Evolutionary conservation across 2,888 invertebrate species (phyloP).

Genomic region (Aphodius granarius): DNA sequence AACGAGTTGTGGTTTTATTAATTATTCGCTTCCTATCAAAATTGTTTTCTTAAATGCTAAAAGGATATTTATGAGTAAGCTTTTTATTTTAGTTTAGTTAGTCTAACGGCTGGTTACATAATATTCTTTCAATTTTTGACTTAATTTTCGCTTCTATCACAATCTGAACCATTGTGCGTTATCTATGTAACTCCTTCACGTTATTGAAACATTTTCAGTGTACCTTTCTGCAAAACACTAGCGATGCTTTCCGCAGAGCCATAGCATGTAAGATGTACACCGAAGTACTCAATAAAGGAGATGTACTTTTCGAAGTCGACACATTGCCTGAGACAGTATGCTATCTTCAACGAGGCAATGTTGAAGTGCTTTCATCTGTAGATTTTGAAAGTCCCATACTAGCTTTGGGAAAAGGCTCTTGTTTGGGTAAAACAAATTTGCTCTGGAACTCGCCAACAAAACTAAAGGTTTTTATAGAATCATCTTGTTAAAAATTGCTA

Average conservation of each 20-base stretch:
- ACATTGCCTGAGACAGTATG: slow-evolving; percentile 28
- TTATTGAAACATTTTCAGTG: slow-evolving; percentile 17
- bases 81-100: no score
- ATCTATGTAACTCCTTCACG: no score
- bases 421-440: slow-evolving; percentile 33
- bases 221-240: slow-evolving; percentile 10
- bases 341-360: slow-evolving; percentile 34
- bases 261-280: slow-evolving; percentile 14
- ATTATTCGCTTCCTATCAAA: no score
- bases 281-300: slow-evolving; percentile 19
- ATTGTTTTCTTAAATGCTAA: no score
- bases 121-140: no score
- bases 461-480: slow-evolving; percentile 29
- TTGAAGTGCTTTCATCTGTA: slow-evolving; percentile 36
- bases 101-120: not conserved
- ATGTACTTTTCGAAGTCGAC: slow-evolving; percentile 19
- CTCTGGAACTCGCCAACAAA: slow-evolving; percentile 28
- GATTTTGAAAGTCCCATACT: slow-evolving; percentile 37
- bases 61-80: no score
- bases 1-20: no score
- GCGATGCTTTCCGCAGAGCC: slow-evolving; percentile 19
- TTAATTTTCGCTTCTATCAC: no score
- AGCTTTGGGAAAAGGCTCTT: slow-evolving; percentile 35
- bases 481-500: not conserved
- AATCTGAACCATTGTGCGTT: no score